Evolutionary conservation across 2,888 invertebrate species (phyloP).

Genomic region (Caenorhabditis sp.): DNA sequence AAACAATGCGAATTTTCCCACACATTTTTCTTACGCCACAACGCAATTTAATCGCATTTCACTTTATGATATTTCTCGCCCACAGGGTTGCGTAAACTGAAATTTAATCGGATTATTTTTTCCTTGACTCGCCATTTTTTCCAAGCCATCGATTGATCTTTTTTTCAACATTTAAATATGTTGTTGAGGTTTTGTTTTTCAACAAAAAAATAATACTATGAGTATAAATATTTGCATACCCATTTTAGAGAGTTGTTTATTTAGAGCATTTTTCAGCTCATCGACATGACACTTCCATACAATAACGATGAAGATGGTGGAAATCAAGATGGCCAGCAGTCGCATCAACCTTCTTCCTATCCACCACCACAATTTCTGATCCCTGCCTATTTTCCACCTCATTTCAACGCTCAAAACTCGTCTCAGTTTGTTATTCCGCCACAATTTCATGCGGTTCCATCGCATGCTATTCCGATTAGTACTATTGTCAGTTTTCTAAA

Average conservation of each 20-base stretch:
- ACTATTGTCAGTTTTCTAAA: conserved; percentile 22
- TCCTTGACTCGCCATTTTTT: background rate
- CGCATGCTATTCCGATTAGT: conserved; percentile 31
- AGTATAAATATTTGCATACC: too few species aligned
- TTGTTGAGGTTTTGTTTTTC: too few species aligned
- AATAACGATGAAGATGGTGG: background rate
- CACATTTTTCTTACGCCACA: background rate
- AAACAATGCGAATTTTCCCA: background rate
- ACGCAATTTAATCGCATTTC: background rate
- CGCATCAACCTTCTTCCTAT: background rate
- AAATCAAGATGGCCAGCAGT: background rate
- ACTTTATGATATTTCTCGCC: too few species aligned
- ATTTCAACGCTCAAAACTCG: background rate
- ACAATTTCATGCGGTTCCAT: conserved; percentile 31
- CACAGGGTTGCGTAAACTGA: background rate
- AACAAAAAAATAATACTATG: too few species aligned
- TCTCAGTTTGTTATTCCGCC: conserved; percentile 11
- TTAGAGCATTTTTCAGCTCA: too few species aligned
- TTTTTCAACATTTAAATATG: too few species aligned
- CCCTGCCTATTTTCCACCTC: background rate
- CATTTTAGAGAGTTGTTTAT: background rate
- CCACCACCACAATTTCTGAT: background rate
- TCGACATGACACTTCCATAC: background rate
- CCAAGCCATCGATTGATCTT: background rate
- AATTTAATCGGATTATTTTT: background rate